These are phyloP conservation scores for Cotesia typhae DNA, from an alignment of 1,140 invertebrate genomes.

Conservation along the genomic window DNA sequence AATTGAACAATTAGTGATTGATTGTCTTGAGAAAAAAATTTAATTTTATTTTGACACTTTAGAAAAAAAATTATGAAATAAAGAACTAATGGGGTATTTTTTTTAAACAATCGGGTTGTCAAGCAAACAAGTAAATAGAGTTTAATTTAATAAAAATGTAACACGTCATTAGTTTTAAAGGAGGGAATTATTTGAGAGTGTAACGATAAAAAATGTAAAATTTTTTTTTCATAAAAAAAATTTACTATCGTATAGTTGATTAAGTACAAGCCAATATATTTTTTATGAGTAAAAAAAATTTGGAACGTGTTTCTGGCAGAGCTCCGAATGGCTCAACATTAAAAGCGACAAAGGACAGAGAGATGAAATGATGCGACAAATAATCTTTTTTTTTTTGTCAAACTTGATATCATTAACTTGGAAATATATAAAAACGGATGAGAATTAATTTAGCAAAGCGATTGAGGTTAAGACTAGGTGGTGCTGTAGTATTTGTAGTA, in stretches of 20 bases:
- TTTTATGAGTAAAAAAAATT: neutral
- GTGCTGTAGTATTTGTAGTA: neutral
- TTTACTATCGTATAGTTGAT: neutral
- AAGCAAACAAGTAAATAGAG: no score
- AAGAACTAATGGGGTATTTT: no score
- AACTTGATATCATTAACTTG: conserved; percentile 49
- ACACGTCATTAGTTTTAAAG: no score
- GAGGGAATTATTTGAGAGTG: no score
- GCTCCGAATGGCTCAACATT: conserved; percentile 23
- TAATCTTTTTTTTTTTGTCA: conserved; percentile 45
- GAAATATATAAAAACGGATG: conserved; percentile 40
- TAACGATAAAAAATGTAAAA: no score
- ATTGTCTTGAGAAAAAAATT: no score
- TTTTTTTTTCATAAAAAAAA: neutral
- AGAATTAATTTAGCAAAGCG: conserved; percentile 53
- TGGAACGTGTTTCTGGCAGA: conserved; percentile 28
- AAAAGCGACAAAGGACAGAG: conserved; percentile 10
- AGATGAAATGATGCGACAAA: conserved; percentile 43
- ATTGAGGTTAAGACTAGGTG: conserved; percentile 35
- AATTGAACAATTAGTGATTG: no score
- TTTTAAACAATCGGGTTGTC: no score
- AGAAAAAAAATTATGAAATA: no score
- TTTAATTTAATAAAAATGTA: no score
- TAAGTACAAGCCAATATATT: conserved; percentile 2
- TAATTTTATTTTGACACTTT: no score